Evolutionary conservation across 2,113 vertebrate genomes (phyloP).

Genomic region (Antigone vipio): DNA sequence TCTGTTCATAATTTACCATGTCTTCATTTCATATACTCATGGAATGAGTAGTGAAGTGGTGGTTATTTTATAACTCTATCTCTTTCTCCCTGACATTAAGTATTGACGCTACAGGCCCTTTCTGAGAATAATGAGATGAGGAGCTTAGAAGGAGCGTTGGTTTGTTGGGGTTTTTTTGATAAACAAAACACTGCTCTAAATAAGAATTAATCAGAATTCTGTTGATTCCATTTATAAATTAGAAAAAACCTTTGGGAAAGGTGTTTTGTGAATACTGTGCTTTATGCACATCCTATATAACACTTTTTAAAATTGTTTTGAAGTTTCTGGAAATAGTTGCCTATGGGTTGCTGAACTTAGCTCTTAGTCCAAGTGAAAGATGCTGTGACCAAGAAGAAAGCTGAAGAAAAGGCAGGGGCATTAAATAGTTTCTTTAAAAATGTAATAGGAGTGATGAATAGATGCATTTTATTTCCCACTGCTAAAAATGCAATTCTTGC

Average conservation of each 20-base stretch:
- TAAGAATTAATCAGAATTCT: not conserved
- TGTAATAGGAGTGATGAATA: not conserved
- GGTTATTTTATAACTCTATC: not conserved
- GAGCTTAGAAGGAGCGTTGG: not conserved
- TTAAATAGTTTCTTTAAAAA: not conserved
- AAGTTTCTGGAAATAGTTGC: not conserved
- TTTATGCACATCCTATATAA: not conserved
- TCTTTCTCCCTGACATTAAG: conserved; percentile 9
- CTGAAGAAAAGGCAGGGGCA: not conserved
- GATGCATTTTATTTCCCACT: not conserved
- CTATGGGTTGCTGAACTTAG: not conserved
- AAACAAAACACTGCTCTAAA: not conserved
- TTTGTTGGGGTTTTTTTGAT: not conserved
- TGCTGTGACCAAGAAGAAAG: not conserved
- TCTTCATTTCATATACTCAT: not conserved
- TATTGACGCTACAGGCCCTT: conserved; percentile 28
- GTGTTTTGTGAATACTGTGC: not conserved
- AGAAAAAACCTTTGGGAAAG: not conserved
- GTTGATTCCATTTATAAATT: not conserved
- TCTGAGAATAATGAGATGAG: not conserved
- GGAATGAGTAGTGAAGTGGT: conserved; percentile 24
- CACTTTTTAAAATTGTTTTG: not conserved
- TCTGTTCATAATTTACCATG: not conserved
- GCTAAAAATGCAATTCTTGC: not conserved
- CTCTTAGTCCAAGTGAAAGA: not conserved